A percentile compares a stretch with the other conserved stretches of the same genome.
These are phyloP conservation scores for Pyrocoelia pectoralis DNA, from an alignment of 2,888 invertebrate genomes.

Conservation along the genomic window DNA sequence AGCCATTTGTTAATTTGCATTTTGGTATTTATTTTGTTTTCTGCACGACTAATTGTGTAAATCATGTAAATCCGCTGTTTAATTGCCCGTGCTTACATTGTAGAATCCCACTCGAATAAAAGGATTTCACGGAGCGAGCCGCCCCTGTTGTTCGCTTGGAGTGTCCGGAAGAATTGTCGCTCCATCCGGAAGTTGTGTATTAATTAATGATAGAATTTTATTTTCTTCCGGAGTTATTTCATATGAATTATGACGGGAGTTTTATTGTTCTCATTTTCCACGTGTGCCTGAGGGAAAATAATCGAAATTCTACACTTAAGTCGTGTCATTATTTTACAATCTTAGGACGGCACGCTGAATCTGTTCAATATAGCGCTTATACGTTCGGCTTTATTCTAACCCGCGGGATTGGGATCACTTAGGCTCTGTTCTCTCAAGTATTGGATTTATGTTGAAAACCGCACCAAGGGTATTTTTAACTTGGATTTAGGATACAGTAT, in stretches of 20 bases:
- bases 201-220: slow-evolving; percentile 43
- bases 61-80: slow-evolving; percentile 58
- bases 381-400: slow-evolving; percentile 35
- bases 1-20: slow-evolving; percentile 53
- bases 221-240: slow-evolving; percentile 33
- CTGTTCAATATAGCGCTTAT: slow-evolving; percentile 39
- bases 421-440: slow-evolving; percentile 32
- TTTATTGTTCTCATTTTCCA: slow-evolving; percentile 11
- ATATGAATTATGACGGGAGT: slow-evolving; percentile 24
- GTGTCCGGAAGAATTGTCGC: slow-evolving; percentile 44
- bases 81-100: slow-evolving; percentile 53
- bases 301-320: slow-evolving; percentile 8
- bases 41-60: slow-evolving; percentile 56
- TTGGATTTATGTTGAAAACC: slow-evolving; percentile 42
- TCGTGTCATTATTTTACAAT: slow-evolving; percentile 39
- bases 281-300: not conserved
- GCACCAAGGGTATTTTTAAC: slow-evolving; percentile 44
- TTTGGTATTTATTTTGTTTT: slow-evolving; percentile 54
- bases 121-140: slow-evolving; percentile 43
- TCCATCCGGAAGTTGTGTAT: slow-evolving; percentile 46
- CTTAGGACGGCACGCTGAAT: slow-evolving; percentile 38
- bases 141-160: slow-evolving; percentile 36
- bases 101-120: slow-evolving; percentile 44
- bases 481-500: slow-evolving; percentile 40
- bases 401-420: slow-evolving; percentile 36